Evolutionary conservation across 2,113 vertebrate species (phyloP), one percentile per base, ranked within the genome.

Genomic region (Chamaetylas fuelleborni): DNA sequence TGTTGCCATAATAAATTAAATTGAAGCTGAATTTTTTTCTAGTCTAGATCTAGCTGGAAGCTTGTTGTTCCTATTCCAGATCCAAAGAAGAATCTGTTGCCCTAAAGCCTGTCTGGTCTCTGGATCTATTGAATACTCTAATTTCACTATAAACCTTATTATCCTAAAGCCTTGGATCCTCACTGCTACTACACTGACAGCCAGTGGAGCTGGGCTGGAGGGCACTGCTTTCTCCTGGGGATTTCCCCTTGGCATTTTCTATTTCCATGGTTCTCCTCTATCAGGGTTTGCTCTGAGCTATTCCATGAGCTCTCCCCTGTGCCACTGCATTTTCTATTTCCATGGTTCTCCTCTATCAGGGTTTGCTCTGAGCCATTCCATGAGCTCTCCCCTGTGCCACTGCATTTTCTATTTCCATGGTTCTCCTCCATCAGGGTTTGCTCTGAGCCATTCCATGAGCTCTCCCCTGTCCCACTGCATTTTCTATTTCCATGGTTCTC

Each of bases 271-370:
- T 2, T 64, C n/a, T 28, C 42, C 50, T 24, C 23, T 7, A 3
- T 28, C 33, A 2, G 15, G 6, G 61, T 42, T 64, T 33, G n/a
- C 38, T n/a, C n/a, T n/a, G n/a, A n/a, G n/a, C 42, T 14, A 2
- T 13, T 5, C 62, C 78, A 11, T 0, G 11, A 64, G 50, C 43
- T 42, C n/a, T n/a, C 18, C 14, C 48, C 62, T 1, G 0, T 12
- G 28, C 20, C 38, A 1, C 2, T 42, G 42, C 42, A 42, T 42
- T 42, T 16, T 42, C 42, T 42, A 1, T 36, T 14, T 5, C 38
- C 38, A 10, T 38, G 38, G 38, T 10, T 38, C 38, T 38, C 38
- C 38, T 38, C 38, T 38, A 38, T 38, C 38, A 38, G 38, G 38
- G 38, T 38, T 38, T 36, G 36, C 36, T n/a, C n/a, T n/a, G n/a